These are phyloP conservation scores for Beroe forskalii DNA, from an alignment of 37 sponge, comb jelly and placozoan species.

Conservation along the genomic window DNA sequence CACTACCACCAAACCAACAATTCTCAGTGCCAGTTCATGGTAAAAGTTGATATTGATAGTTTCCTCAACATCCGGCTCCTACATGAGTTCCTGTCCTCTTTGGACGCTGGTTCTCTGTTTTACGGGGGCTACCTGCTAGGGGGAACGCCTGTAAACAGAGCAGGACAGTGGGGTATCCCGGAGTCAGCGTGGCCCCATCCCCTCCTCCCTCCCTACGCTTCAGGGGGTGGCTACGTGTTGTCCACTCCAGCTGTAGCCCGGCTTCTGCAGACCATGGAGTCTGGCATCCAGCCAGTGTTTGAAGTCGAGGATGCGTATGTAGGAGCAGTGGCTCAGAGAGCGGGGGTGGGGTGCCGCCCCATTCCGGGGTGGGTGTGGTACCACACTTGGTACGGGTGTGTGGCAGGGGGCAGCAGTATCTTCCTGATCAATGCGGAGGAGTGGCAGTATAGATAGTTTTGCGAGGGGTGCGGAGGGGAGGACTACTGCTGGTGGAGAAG, in stretches of 20 bases:
- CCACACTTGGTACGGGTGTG: not conserved
- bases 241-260: not conserved
- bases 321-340: not conserved
- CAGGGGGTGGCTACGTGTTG: not conserved
- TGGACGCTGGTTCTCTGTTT: not conserved
- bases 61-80: not conserved
- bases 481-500: not conserved
- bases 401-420: not conserved
- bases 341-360: not conserved
- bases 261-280: not conserved
- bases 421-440: not conserved
- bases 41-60: not conserved
- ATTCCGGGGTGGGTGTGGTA: not conserved
- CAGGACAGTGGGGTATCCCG: not conserved
- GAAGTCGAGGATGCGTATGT: constrained; percentile 8
- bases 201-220: not conserved
- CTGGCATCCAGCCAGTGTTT: not conserved
- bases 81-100: not conserved
- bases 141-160: not conserved
- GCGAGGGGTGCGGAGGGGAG: not conserved
- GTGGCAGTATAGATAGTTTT: not conserved
- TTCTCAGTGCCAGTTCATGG: not conserved
- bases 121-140: not conserved
- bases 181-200: not conserved
- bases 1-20: not conserved